A percentile compares a stretch with the other conserved stretches of the same genome.
Conservation (phyloP, 64 coral and sea anemone genomes). For the Platygyra sinensis region DNA sequence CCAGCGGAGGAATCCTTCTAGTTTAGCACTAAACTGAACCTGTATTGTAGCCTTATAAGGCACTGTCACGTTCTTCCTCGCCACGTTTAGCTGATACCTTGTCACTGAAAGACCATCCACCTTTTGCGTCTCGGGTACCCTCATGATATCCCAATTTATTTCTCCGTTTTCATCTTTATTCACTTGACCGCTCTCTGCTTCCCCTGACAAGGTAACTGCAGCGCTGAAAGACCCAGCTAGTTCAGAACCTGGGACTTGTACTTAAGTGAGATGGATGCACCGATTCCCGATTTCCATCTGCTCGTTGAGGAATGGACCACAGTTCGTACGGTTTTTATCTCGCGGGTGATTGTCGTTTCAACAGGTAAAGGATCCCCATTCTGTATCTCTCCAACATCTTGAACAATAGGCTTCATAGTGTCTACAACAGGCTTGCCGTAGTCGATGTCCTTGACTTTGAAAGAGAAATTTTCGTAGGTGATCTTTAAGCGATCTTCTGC, state of each 20-base stretch:
- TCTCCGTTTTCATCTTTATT: constrained; percentile 17
- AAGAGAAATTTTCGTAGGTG: constrained; percentile 39
- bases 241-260: constrained; percentile 40
- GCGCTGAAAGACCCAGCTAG: background rate
- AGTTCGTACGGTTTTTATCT: constrained; percentile 50
- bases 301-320: constrained; percentile 62
- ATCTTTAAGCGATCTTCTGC: constrained; percentile 29
- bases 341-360: constrained; percentile 10
- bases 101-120: background rate
- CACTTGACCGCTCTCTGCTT: constrained; percentile 5
- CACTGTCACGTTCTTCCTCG: constrained; percentile 8
- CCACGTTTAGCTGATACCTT: constrained; percentile 19
- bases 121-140: background rate
- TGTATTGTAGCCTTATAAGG: constrained; percentile 65
- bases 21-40: constrained; percentile 58
- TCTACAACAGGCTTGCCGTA: constrained; percentile 42
- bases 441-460: constrained; percentile 51
- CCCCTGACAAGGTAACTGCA: constrained; percentile 1
- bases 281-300: constrained; percentile 40
- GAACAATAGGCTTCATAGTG: constrained; percentile 37
- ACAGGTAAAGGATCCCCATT: constrained; percentile 24
- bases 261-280: constrained; percentile 45
- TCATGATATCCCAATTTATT: constrained; percentile 22
- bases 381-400: constrained; percentile 33
- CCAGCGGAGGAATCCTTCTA: constrained; percentile 72